Evolutionary conservation across 2,888 invertebrate genomes (phyloP).

Genomic region (Heteromyza rotundicornis): DNA sequence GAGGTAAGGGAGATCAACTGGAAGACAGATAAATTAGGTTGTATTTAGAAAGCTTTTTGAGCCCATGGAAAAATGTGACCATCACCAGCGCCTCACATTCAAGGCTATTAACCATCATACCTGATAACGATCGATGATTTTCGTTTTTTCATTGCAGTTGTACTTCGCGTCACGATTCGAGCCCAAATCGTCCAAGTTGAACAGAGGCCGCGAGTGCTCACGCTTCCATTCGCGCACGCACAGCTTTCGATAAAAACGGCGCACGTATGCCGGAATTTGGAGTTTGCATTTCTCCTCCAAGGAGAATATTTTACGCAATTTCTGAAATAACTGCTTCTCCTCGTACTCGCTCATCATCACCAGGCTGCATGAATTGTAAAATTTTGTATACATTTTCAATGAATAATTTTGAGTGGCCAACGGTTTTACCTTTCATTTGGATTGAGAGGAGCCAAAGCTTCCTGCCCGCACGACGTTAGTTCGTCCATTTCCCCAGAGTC

Average conservation of each 20-base stretch:
- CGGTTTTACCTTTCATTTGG: slow-evolving; percentile 14
- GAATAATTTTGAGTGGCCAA: no score
- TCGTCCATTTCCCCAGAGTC: slow-evolving; percentile 20
- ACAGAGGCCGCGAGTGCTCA: slow-evolving; percentile 65
- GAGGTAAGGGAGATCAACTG: slow-evolving; percentile 47
- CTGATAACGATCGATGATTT: slow-evolving; percentile 59
- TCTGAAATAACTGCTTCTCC: slow-evolving; percentile 52
- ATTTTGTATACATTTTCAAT: background rate
- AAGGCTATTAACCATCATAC: slow-evolving; percentile 22
- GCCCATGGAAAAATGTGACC: background rate
- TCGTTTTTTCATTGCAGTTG: slow-evolving; percentile 30
- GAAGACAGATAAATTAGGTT: slow-evolving; percentile 10
- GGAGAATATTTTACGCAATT: slow-evolving; percentile 48
- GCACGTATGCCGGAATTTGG: slow-evolving; percentile 53
- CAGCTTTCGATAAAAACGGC: slow-evolving; percentile 68
- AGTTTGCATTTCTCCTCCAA: slow-evolving; percentile 43
- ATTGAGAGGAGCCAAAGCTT: background rate
- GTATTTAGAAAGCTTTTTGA: background rate
- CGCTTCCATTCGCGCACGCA: slow-evolving; percentile 67
- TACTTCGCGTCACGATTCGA: slow-evolving; percentile 22
- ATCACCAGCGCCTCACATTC: no score
- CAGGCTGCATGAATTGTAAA: no score
- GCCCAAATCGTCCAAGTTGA: slow-evolving; percentile 66
- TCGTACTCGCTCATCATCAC: slow-evolving; percentile 55
- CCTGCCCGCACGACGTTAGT: background rate